Evolutionary conservation across 2,888 invertebrate species (phyloP).

Genomic region (Thymelicus sylvestris): DNA sequence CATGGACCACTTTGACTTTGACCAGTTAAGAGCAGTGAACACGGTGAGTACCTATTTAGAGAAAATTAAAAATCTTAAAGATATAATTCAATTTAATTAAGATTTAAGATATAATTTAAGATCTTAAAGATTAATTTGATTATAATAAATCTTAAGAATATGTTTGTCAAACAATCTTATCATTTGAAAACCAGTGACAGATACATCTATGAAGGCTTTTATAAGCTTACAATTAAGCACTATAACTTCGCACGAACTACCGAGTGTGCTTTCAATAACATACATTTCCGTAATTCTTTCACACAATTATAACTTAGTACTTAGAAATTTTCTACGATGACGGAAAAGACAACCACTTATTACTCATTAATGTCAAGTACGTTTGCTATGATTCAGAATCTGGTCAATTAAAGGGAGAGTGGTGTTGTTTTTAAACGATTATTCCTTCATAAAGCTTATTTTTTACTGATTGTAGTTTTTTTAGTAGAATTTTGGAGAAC

Average conservation of each 20-base stretch:
- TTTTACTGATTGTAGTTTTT: no score
- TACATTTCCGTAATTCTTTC: conserved; percentile 14
- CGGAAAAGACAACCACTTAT: conserved; percentile 2
- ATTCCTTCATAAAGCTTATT: neutral
- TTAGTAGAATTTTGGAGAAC: neutral
- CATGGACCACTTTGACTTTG: no score
- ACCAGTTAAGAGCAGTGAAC: no score
- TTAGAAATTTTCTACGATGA: neutral
- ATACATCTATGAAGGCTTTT: neutral
- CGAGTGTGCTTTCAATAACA: neutral
- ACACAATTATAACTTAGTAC: conserved; percentile 3
- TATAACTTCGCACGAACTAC: neutral
- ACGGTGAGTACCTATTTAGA: no score
- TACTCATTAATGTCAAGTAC: neutral
- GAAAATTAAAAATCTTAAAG: no score
- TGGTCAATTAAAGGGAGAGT: neutral
- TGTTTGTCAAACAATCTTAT: no score
- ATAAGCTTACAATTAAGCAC: neutral
- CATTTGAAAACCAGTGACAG: no score
- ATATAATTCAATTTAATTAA: no score
- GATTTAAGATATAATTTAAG: no score
- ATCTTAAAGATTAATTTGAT: no score
- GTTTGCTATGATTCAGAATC: neutral
- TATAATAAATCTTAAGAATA: no score
- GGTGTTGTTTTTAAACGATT: neutral